These are phyloP conservation scores for Xanthorhoe spadicearia DNA, from an alignment of 2,888 invertebrate genomes.

Conservation along the genomic window DNA sequence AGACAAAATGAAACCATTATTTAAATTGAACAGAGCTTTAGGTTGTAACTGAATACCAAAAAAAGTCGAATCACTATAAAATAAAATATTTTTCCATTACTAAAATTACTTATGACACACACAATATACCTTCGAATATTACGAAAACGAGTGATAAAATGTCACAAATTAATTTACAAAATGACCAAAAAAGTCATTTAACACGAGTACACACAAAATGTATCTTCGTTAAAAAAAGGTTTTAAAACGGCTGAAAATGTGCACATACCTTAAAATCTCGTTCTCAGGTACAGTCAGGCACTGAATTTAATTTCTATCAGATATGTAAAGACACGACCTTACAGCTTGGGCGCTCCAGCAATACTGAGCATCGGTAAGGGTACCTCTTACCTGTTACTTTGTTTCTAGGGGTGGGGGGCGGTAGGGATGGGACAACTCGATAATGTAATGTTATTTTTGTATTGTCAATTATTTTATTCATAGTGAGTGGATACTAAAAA, in stretches of 20 bases:
- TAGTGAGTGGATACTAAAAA: neutral
- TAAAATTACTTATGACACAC: neutral
- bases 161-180: neutral
- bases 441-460: slow-evolving; percentile 12
- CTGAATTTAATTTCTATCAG: slow-evolving; percentile 24
- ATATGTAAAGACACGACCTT: slow-evolving; percentile 47
- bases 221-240: neutral
- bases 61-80: too few relatives aligned
- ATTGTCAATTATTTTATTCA: neutral
- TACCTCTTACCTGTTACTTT: slow-evolving; percentile 77
- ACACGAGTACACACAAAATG: too few relatives aligned
- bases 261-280: slow-evolving; percentile 27
- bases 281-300: slow-evolving; percentile 27
- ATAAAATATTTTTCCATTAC: neutral
- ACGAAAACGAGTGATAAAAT: neutral
- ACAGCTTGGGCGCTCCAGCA: slow-evolving; percentile 47
- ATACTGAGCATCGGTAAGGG: slow-evolving; percentile 53
- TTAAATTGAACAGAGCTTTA: too few relatives aligned
- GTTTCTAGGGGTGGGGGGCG: slow-evolving; percentile 37
- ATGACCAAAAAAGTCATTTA: too few relatives aligned
- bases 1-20: too few relatives aligned
- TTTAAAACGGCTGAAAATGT: slow-evolving; percentile 1
- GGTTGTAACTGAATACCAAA: too few relatives aligned
- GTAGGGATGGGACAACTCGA: slow-evolving; percentile 38
- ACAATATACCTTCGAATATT: neutral